A percentile compares a stretch with the other conserved stretches of the same genome.
These are phyloP conservation scores for Cryptocephalus primarius DNA, from an alignment of 2,888 invertebrate genomes.

Conservation along the genomic window DNA sequence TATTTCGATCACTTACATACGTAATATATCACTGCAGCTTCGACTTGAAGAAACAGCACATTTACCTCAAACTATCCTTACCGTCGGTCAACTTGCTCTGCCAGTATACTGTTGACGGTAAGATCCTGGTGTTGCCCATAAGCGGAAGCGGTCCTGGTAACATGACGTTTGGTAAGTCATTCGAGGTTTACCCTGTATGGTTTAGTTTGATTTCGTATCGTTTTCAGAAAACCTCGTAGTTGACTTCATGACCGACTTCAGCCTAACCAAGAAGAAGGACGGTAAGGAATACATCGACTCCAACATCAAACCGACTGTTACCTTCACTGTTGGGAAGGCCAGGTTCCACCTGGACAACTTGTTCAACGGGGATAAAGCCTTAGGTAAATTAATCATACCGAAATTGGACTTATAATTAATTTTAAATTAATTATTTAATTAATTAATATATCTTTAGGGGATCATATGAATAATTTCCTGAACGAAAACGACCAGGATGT, in stretches of 20 bases:
- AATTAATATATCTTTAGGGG: conserved; percentile 17
- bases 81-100: not conserved
- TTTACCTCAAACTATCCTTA: too few species aligned
- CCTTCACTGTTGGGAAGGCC: conserved; percentile 7
- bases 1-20: too few species aligned
- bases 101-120: not conserved
- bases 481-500: conserved; percentile 28
- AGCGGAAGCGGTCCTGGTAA: not conserved
- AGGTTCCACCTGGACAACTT: conserved; percentile 21
- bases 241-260: not conserved
- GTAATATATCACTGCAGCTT: too few species aligned
- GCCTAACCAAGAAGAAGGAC: not conserved
- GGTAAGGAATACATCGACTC: not conserved
- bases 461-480: conserved; percentile 26
- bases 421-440: not conserved
- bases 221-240: not conserved
- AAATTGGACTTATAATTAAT: not conserved
- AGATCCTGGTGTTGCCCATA: not conserved
- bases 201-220: too few species aligned
- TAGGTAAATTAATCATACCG: conserved; percentile 18
- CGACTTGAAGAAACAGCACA: too few species aligned
- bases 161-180: not conserved
- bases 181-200: too few species aligned
- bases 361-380: conserved; percentile 23
- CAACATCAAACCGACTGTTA: not conserved